Evolutionary conservation across 2,888 invertebrate genomes (phyloP), one percentile per base, ranked within the genome.

Genomic region (Dorcus hopei): DNA sequence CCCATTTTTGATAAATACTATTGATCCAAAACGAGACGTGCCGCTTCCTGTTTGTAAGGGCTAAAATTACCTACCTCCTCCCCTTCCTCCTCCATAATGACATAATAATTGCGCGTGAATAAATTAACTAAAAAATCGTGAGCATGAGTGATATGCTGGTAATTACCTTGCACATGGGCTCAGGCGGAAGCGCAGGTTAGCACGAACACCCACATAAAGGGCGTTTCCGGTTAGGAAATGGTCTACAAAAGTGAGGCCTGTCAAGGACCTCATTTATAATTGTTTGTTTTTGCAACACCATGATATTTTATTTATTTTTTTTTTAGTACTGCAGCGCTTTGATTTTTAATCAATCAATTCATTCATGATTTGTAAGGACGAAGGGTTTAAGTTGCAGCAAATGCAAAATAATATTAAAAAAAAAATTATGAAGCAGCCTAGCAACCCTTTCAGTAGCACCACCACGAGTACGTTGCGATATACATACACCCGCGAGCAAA

Each of bases 201-300:
- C 77, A 76, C 76, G 76, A 75, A 76, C 76, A 72, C 73, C 73
- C 75, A 71, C 73, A 75, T 75, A 77, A 77, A 77, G 74, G 73
- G 71, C 70, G 74, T 73, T 77, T 77, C 77, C 77, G 73, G 65
- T 70, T 72, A 72, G 74, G 72, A 76, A 77, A 77, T 76, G 75
- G 74, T 72, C 75, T 73, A 72, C 72, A 68, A 74, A 73, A 74
- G 71, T 73, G 74, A 75, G 69, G 73, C 64, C 68, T 72, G 70
- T 70, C 68, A 69, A 67, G 68, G 66, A 63, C 43, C 45, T 50
- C 53, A 48, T 49, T 41, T 40, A 52, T 38, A 48, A 57, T 52
- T 52, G 52, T 57, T 52, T 57, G 48, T 52, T 57, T 52, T 52
- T 57, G 33, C 23, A 6, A 6, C 26, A 19, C 19, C 19, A 19